phyloP scores from a whole-genome alignment of 1,140 invertebrate genomes.

The Drosophila bipectinata region DNA sequence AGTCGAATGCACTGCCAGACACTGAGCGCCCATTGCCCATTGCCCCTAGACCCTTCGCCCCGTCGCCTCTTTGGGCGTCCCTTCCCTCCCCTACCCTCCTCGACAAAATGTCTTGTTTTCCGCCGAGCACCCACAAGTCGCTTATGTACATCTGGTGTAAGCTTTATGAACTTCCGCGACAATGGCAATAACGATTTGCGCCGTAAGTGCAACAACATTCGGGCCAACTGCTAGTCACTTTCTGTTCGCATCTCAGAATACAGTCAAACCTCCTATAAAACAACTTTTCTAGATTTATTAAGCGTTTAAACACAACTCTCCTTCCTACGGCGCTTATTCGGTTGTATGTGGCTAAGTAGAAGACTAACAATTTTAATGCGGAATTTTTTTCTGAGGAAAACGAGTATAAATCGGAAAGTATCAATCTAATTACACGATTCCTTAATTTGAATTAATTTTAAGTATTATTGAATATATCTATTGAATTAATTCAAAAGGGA shows the following conservation, averaged over 20 bases:
- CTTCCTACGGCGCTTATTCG: too few relatives aligned
- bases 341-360: too few relatives aligned
- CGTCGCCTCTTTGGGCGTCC: background rate
- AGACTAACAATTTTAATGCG: too few relatives aligned
- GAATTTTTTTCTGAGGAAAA: too few relatives aligned
- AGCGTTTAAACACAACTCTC: too few relatives aligned
- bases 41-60: background rate
- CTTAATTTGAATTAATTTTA: too few relatives aligned
- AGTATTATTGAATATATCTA: too few relatives aligned
- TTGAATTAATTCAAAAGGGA: too few relatives aligned
- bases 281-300: too few relatives aligned
- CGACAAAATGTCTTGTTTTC: background rate
- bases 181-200: constrained; percentile 35
- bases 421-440: too few relatives aligned
- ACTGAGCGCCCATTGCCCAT: background rate
- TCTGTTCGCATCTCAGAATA: constrained; percentile 14
- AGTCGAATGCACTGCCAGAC: constrained; percentile 37
- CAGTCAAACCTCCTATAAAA: background rate
- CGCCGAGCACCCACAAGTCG: constrained; percentile 48
- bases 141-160: constrained; percentile 41
- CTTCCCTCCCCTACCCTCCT: background rate
- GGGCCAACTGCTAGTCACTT: constrained; percentile 31
- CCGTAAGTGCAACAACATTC: constrained; percentile 41
- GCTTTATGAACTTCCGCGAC: constrained; percentile 62
- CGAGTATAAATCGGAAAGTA: too few relatives aligned